These are phyloP conservation scores for Agrochola lychnidis DNA, from an alignment of 2,888 invertebrate genomes.

Conservation along the genomic window DNA sequence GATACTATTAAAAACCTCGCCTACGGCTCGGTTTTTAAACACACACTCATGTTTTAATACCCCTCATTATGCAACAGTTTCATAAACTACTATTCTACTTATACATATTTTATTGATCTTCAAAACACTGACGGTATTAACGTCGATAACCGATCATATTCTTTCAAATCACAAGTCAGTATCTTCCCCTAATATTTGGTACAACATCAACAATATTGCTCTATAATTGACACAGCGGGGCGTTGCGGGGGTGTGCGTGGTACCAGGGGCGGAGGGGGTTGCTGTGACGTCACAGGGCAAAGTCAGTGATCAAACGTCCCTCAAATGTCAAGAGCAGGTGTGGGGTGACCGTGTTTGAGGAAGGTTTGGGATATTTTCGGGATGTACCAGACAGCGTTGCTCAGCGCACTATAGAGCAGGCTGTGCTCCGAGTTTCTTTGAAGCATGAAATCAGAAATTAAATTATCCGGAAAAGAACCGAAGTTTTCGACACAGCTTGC, in stretches of 20 bases:
- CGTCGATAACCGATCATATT: slow-evolving; percentile 14
- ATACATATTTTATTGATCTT: no score
- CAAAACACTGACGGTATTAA: neutral
- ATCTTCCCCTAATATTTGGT: slow-evolving; percentile 22
- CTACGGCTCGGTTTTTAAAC: no score
- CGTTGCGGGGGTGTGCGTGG: slow-evolving; percentile 10
- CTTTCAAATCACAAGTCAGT: slow-evolving; percentile 21
- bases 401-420: no score
- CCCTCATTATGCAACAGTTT: no score
- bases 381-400: neutral
- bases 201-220: slow-evolving; percentile 56
- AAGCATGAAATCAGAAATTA: no score
- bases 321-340: slow-evolving; percentile 55
- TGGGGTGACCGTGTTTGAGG: slow-evolving; percentile 3
- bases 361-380: neutral
- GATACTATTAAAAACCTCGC: no score
- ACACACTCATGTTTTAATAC: no score
- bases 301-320: slow-evolving; percentile 52
- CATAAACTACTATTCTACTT: no score
- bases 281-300: slow-evolving; percentile 59
- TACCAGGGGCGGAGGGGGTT: neutral
- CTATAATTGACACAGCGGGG: slow-evolving; percentile 59
- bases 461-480: no score
- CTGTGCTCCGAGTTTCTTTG: no score
- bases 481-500: no score